Base-by-base conservation (phyloP, 2,888 invertebrate species). In the Drosophila tanythrix region DNA sequence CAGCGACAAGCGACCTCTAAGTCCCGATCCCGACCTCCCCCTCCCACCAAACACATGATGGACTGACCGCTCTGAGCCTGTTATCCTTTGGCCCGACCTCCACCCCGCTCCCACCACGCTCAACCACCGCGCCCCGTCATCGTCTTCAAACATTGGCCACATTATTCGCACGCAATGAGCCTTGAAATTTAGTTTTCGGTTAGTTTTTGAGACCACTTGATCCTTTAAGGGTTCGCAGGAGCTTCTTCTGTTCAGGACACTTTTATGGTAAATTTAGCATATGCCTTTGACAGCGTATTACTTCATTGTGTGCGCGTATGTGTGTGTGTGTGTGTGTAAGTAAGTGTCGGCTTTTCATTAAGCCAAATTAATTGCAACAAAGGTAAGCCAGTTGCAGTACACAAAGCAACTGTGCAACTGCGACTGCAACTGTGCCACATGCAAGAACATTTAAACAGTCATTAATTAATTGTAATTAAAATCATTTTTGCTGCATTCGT, bases 111-210 rank as follows among this genome's bases (percentile, higher is more conserved):
- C 55, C 43, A 64, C 64, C 58, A 35, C 40, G 29, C 25, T 59
- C 56, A 36, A 7, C 15, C 18, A 7, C 18, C 25, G 2, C 25
- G 3, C 29, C 11, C 11, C 15, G 51, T 51, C 29, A 18, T 35
- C 53, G 21, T 61, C 40, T 48, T 81, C 81, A 56, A 70, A 56
- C 59, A 74, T 75, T 88, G 85, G 85, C 85, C 87, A 90, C 89
- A 90, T 90, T 87, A 90, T 87, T 86, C 82, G 87, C 89, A 90
- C 82, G 83, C 87, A 87, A 87, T 87, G 87, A 87, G 87, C 90
- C 87, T 87, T 87, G 90, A 87, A 87, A 87, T 87, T 87, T 88
- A 90, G 89, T 87, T 86, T 89, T 87, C 73, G 88, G 83, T 79
- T 88, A 90, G 89, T 83, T 87, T 86, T 89, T 76, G 51, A 57